Evolutionary conservation across 2,113 vertebrate species (phyloP), one percentile per base, ranked within the genome.

Genomic region (Sylvietta virens): DNA sequence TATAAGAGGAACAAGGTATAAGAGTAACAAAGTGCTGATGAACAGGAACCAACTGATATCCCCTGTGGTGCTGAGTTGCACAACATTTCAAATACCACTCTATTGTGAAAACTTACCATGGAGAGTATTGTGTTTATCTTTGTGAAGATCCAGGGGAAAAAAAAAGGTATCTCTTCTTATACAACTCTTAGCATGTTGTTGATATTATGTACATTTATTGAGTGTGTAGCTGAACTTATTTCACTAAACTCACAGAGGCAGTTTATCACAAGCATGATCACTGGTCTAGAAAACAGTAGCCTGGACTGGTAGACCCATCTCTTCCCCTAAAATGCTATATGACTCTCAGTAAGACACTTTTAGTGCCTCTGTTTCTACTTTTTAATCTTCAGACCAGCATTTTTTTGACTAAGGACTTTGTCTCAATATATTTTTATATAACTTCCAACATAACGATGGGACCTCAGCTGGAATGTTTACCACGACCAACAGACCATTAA

Each of bases 401-500:
- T 61, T 81, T 82, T 81, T 57, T 86, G 1, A 33, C 18, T 21
- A 21, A 78, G 13, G 35, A 1, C 13, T 70, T 15, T 74, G 27
- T 66, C 27, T 65, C 6, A 31, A 13, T 22, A 18, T 69, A 53
- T 76, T 81, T 89, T 76, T n/a, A 26, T 30, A 22, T 5, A 64
- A 26, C 4, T 76, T 45, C 24, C 53, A 69, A 64, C 6, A 80
- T 1, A 18, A 30, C 1, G 3, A 45, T 47, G 6, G 71, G 44
- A 78, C 15, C 37, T 84, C 39, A 44, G 40, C 15, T 40, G 40
- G 13, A 57, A 61, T 1, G 0, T 28, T 62, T 35, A 26, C 15
- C 11, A 48, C 1, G 10, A 53, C 17, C 0, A 3, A n/a, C 15
- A 70, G 7, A 50, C 11, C 51, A 40, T n/a, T 28, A 57, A 79